phyloP scores from a whole-genome alignment of 2,888 invertebrate species.

The Cerastis rubricosa region DNA sequence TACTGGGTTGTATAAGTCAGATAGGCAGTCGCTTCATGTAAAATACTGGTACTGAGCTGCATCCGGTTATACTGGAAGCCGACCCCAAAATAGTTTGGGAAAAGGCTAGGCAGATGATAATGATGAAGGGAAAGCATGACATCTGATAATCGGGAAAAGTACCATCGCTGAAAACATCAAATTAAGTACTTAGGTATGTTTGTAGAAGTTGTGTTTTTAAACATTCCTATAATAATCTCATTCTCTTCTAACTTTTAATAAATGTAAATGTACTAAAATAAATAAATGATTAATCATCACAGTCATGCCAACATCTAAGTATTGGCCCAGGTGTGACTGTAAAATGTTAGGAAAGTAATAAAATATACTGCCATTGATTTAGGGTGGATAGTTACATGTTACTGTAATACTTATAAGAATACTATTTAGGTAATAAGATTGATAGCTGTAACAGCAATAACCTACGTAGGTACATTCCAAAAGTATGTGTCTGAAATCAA shows the following conservation, averaged over 20 bases:
- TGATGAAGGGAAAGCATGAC: too few relatives aligned
- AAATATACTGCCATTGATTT: constrained; percentile 62
- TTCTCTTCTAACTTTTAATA: constrained; percentile 14
- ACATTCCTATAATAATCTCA: constrained; percentile 30
- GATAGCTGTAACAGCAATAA: constrained; percentile 6
- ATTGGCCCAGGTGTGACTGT: constrained; percentile 42
- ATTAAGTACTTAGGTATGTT: neutral
- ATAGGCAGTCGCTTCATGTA: too few relatives aligned
- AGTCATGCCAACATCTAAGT: constrained; percentile 21
- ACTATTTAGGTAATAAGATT: constrained; percentile 7
- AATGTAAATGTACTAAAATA: neutral
- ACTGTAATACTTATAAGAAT: constrained; percentile 18
- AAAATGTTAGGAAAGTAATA: constrained; percentile 34
- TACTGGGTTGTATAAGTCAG: too few relatives aligned
- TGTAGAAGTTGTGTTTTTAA: constrained; percentile 25
- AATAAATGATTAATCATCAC: constrained; percentile 15
- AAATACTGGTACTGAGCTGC: too few relatives aligned
- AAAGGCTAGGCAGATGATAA: too few relatives aligned
- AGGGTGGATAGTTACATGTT: constrained; percentile 48
- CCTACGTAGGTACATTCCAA: neutral
- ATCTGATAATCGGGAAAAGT: neutral
- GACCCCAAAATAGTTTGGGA: too few relatives aligned
- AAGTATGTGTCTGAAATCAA: neutral
- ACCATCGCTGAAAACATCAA: neutral
- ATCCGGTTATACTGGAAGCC: too few relatives aligned